Base-by-base conservation (phyloP, 1,140 invertebrate species). In the Neuroterus valhalla region DNA sequence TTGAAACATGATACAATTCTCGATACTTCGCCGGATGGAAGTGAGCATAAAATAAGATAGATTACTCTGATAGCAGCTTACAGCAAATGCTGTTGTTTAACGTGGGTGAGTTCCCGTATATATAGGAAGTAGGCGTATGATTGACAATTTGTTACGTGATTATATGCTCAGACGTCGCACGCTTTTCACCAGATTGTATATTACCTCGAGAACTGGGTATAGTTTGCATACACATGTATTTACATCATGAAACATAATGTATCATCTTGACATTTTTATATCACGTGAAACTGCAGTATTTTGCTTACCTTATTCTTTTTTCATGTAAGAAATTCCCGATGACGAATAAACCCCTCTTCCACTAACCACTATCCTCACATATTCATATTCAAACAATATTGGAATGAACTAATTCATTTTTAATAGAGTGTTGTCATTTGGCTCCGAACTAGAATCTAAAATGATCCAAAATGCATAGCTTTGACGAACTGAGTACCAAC, bases 21-120 rank as follows among this genome's bases (percentile, higher is more conserved):
- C n/a, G n/a, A n/a, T n/a, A n/a, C n/a, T 62, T 23, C 55, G 23
- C 55, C 55, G 55, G 55, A 62, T 62, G 55, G 55, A 62, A 62
- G 55, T 62, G 55, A 62, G 23, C 55, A 26, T 26, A 31, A 62
- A 48, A 62, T 14, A 62, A 62, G 26, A 62, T 62, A 62, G 31
- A 62, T 62, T 38, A 62, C 14, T 62, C 31, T 62, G 55, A 62
- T 62, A 62, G 55, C 14, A 26, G 31, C 14, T 62, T 23, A 62
- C 31, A 62, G 55, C 26, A n/a, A 62, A 62, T 62, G 31, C 55
- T 14, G 52, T 55, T 55, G 52, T 55, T 55, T 26, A 55, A 23
- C 52, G 52, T 55, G 23, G 52, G 52, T 31, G 55, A 62, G 21
- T 15, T 31, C 55, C 31, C 55, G 55, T 62, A 55, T 31, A 23